Evolutionary conservation across 2,797 vertebrate genomes (phyloP).

Genomic region (Buphagus erythrorhynchus): DNA sequence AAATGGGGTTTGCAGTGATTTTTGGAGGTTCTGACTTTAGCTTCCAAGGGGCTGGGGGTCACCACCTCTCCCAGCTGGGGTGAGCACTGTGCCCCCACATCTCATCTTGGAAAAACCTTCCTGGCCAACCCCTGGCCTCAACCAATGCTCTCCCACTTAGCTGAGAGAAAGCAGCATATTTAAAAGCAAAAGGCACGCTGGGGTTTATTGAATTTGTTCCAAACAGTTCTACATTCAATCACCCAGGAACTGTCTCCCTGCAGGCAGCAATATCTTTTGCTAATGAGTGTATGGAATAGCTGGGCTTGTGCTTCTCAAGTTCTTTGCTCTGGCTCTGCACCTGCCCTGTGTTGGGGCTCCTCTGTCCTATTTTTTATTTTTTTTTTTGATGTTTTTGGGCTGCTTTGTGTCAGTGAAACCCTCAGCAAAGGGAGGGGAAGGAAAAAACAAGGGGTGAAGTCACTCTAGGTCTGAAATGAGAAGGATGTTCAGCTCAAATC

Average conservation of each 20-base stretch:
- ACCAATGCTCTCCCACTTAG: background rate
- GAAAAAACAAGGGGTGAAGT: rapidly evolving
- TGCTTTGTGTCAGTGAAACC: background rate
- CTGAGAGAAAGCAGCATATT: background rate
- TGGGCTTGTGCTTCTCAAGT: background rate
- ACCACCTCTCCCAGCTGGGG: background rate
- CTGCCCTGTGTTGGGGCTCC: background rate
- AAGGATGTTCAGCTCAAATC: background rate
- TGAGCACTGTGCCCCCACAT: rapidly evolving
- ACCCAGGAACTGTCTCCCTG: constrained; percentile 34
- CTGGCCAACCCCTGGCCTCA: background rate
- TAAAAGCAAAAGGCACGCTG: background rate
- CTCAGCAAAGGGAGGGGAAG: background rate
- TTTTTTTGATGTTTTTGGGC: background rate
- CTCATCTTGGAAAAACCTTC: background rate
- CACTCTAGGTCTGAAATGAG: background rate
- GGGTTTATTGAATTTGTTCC: constrained; percentile 40
- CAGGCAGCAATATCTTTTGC: background rate
- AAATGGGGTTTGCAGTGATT: background rate
- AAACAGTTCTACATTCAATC: constrained; percentile 16
- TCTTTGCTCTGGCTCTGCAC: background rate
- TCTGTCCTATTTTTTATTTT: background rate
- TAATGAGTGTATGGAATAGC: background rate
- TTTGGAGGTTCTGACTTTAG: background rate
- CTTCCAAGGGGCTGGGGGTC: background rate